Evolutionary conservation across 2,797 vertebrate genomes (phyloP), one percentile per base, ranked within the genome.

Genomic region (Podargus strigoides): DNA sequence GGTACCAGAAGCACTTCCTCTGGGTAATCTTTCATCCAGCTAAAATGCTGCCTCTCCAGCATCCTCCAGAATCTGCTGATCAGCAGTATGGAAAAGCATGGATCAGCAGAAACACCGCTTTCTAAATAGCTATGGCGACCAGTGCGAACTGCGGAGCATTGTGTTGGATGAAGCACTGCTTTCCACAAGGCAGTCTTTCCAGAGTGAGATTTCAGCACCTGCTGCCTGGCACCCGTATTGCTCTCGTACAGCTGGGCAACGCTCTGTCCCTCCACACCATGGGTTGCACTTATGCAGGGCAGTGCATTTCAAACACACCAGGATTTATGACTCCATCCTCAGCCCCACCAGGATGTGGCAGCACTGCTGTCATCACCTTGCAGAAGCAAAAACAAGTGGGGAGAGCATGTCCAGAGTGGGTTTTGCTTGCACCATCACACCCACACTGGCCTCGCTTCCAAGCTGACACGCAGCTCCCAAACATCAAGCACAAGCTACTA

Each of bases 121-220:
- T 55, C 36, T 74, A 70, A 84, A n/a, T 14, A 92, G 68, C 27
- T 14, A 41, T 0, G 0, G 28, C 0, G 1, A 66, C 59, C 42
- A 50, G 28, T 46, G 56, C 0, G 0, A 44, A 42, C 34, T 1
- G 22, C 50, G 22, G 27, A 69, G 47, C 36, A 82, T n/a, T 15
- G 27, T 67, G 79, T 42, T 2, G 15, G 53, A 52, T 24, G 16
- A 63, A 56, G 67, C 7, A 15, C 7, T 8, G 5, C 64, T 39
- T 85, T 66, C 41, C 73, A 58, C 14, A 72, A 56, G 24, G 46
- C 21, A 53, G 17, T 11, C 28, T 41, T 81, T 32, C 36, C 36
- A 37, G 36, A 68, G 53, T 5, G 26, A 72, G 37, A 72, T 32
- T 67, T 53, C 56, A 77, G 68, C 56, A 83, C 53, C 52, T 46